These are phyloP conservation scores for Macrocentrus cingulum DNA, from an alignment of 1,140 invertebrate species.

Conservation along the genomic window DNA sequence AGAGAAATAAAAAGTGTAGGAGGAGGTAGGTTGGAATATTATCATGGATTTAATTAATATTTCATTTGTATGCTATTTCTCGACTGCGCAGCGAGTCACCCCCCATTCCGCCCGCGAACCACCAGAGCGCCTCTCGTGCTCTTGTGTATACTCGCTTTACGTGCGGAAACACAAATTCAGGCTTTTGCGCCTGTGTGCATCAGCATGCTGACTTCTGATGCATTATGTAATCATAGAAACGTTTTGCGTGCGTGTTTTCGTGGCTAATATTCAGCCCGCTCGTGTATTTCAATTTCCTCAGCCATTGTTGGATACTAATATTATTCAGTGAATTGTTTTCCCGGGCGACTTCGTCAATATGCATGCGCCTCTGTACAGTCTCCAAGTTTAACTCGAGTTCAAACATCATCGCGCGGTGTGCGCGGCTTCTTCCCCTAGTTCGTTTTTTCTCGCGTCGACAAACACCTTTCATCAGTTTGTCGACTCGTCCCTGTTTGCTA, in stretches of 20 bases:
- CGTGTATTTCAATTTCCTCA: conserved; percentile 56
- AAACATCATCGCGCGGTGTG: too few species aligned
- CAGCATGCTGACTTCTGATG: too few species aligned
- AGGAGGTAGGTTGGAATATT: conserved; percentile 19
- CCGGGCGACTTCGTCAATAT: too few species aligned
- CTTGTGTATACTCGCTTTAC: conserved; percentile 1
- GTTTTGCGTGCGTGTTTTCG: conserved; percentile 2
- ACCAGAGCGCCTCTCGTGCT: background rate
- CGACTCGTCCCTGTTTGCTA: background rate
- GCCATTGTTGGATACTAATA: conserved; percentile 57
- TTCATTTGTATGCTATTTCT: conserved; percentile 29
- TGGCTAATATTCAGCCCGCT: background rate
- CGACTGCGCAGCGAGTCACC: background rate
- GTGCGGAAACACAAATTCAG: too few species aligned
- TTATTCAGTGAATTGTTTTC: conserved; percentile 58
- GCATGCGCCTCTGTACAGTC: too few species aligned
- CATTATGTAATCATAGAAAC: conserved; percentile 13
- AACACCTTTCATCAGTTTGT: background rate
- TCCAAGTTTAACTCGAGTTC: too few species aligned
- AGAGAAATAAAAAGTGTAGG: background rate
- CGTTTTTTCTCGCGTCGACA: background rate
- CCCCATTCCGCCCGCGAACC: background rate
- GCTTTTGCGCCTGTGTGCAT: background rate
- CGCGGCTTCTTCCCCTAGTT: too few species aligned
- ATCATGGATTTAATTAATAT: conserved; percentile 30